These are phyloP conservation scores for Laterallus jamaicensis DNA, from an alignment of 2,113 vertebrate genomes.

Conservation along the genomic window DNA sequence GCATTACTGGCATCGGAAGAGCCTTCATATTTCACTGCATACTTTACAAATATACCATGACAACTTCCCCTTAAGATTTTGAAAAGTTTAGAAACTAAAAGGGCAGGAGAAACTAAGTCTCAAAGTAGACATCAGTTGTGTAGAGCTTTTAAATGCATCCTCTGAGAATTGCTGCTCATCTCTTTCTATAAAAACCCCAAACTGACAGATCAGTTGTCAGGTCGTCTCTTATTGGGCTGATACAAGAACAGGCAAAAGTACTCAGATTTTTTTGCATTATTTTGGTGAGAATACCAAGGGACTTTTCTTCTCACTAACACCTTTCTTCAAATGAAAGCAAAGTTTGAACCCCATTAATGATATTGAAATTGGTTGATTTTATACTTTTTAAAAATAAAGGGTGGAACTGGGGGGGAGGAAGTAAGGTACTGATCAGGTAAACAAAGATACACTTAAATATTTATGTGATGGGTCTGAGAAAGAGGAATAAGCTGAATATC, in stretches of 20 bases:
- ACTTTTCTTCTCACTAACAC: not conserved
- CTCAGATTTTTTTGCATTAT: not conserved
- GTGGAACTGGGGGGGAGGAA: not conserved
- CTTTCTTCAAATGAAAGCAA: not conserved
- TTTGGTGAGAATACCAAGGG: not conserved
- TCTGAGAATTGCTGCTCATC: not conserved
- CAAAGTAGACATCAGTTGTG: not conserved
- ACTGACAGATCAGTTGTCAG: not conserved
- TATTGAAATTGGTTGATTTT: not conserved
- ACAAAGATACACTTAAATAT: not conserved
- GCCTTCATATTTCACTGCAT: not conserved
- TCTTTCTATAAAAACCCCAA: not conserved
- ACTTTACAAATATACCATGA: not conserved
- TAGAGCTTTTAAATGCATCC: not conserved
- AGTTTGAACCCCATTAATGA: not conserved
- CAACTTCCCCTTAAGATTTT: not conserved
- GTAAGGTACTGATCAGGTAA: not conserved
- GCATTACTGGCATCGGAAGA: not conserved
- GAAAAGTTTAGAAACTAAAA: not conserved
- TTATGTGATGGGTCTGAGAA: not conserved
- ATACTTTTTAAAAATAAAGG: not conserved
- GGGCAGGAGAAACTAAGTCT: not conserved
- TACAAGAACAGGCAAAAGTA: not conserved
- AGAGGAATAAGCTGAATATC: not conserved
- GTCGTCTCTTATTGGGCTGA: not conserved